Conservation (phyloP, 2,113 vertebrate species). For the Hemiprocne comata region DNA sequence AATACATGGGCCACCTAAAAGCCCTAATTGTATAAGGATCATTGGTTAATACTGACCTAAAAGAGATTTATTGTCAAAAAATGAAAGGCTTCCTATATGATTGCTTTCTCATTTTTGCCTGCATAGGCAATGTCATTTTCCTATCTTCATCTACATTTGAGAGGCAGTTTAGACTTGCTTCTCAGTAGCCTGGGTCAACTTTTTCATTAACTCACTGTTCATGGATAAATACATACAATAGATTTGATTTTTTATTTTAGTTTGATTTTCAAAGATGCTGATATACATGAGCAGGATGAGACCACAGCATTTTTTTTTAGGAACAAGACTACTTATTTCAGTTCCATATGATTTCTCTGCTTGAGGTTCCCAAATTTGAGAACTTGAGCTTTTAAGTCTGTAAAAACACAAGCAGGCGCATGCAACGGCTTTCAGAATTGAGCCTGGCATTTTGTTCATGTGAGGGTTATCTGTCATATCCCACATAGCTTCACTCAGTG, state of each 20-base stretch:
- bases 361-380: not conserved
- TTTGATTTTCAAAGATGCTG: not conserved
- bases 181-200: not conserved
- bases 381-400: not conserved
- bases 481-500: not conserved
- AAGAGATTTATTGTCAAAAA: not conserved
- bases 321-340: not conserved
- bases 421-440: not conserved
- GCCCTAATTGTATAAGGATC: not conserved
- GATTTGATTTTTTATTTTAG: too few species aligned
- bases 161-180: not conserved
- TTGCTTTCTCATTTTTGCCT: not conserved
- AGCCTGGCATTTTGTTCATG: not conserved
- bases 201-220: not conserved
- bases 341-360: not conserved
- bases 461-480: not conserved
- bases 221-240: not conserved
- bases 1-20: not conserved
- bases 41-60: not conserved
- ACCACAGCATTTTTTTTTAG: not conserved
- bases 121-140: not conserved
- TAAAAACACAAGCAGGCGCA: not conserved
- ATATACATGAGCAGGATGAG: not conserved
- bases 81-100: not conserved
- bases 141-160: not conserved